A percentile compares a stretch with the other conserved stretches of the same genome.
Evolutionary conservation across 2,113 vertebrate genomes (phyloP).

Genomic region (Sceloporus tristichus): DNA sequence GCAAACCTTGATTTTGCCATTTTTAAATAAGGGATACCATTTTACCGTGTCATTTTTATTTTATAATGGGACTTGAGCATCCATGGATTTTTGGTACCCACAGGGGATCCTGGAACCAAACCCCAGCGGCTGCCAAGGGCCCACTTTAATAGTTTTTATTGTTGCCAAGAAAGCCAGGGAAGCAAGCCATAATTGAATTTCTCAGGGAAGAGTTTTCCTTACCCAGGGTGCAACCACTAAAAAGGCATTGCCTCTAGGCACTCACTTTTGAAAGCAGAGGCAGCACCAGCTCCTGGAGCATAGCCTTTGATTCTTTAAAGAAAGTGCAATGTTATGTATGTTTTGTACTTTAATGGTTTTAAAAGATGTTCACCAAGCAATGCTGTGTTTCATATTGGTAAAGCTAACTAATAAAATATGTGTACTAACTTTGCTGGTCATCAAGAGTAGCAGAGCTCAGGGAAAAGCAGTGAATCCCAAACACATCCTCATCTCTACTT

Average conservation of each 20-base stretch:
- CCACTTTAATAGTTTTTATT: no score
- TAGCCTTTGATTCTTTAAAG: background rate
- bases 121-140: no score
- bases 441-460: background rate
- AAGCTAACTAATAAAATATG: background rate
- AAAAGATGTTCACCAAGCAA: background rate
- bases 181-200: background rate
- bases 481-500: background rate
- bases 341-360: background rate
- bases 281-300: background rate
- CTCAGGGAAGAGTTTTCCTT: background rate
- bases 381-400: background rate
- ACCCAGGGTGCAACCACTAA: background rate
- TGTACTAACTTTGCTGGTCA: background rate
- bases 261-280: no score
- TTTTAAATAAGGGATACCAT: no score
- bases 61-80: no score
- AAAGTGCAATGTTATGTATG: background rate
- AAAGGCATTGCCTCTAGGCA: background rate
- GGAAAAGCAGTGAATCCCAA: background rate
- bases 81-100: no score
- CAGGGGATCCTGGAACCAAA: no score
- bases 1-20: no score
- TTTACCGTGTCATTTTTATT: no score
- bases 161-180: background rate